phyloP scores from a whole-genome alignment of 1,140 invertebrate species.

The Probaryconus sp. region DNA sequence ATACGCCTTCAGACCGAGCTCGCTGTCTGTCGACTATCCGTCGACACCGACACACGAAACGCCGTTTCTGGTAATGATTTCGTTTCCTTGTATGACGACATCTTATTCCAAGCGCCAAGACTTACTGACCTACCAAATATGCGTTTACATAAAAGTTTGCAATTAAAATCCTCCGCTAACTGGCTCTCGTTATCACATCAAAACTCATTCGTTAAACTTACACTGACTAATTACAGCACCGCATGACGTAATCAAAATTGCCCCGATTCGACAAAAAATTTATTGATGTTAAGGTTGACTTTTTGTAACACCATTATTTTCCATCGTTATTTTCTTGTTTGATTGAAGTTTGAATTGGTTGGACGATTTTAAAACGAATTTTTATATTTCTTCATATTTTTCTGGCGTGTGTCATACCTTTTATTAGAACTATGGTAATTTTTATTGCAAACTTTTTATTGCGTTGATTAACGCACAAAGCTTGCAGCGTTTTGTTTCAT shows the following conservation, averaged over 20 bases:
- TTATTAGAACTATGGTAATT: no score
- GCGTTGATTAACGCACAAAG: no score
- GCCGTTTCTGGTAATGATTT: constrained; percentile 47
- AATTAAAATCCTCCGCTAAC: constrained; percentile 36
- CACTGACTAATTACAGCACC: constrained; percentile 37
- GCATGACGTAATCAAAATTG: constrained; percentile 34
- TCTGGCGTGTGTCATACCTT: no score
- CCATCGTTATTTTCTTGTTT: no score
- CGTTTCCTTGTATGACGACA: constrained; percentile 67
- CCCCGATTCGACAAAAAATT: constrained; percentile 21
- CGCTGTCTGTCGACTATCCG: no score
- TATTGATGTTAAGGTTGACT: constrained; percentile 41
- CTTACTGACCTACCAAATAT: constrained; percentile 32
- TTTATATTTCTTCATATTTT: no score
- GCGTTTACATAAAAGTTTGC: constrained; percentile 49
- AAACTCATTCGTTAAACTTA: constrained; percentile 52
- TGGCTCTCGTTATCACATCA: constrained; percentile 49
- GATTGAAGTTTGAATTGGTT: no score
- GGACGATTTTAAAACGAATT: no score
- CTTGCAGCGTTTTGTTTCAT: no score
- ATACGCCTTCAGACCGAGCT: constrained; percentile 45
- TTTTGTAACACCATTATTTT: no score
- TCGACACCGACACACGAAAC: constrained; percentile 29
- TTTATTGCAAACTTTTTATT: no score
- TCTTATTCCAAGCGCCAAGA: constrained; percentile 42